Evolutionary conservation across 2,797 vertebrate genomes (phyloP).

Genomic region (Lindbergichthys nudifrons): DNA sequence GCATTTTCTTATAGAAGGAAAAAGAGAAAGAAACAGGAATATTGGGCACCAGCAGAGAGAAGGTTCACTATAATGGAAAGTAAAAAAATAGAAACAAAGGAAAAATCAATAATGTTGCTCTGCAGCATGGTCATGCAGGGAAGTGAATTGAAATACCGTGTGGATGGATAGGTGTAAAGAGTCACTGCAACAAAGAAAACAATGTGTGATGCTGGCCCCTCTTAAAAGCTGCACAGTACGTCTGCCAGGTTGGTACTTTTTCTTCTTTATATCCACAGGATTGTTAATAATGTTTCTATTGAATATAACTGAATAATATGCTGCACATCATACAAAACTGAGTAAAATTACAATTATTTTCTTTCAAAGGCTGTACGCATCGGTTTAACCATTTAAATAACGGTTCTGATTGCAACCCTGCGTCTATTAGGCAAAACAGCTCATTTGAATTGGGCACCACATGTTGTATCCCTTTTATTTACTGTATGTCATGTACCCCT

Average conservation of each 20-base stretch:
- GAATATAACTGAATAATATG: not conserved
- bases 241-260: not conserved
- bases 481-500: not conserved
- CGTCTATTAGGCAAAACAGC: not conserved
- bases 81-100: slow-evolving; percentile 47
- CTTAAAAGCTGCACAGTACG: slow-evolving; percentile 28
- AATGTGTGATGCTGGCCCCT: slow-evolving; percentile 26
- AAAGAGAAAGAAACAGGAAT: not conserved
- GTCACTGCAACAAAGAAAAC: slow-evolving; percentile 27
- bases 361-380: not conserved
- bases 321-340: not conserved
- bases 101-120: slow-evolving; percentile 60
- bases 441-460: not conserved
- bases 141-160: slow-evolving; percentile 34
- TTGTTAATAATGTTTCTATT: not conserved
- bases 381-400: slow-evolving; percentile 4
- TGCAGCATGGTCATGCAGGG: slow-evolving; percentile 29
- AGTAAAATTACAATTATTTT: not conserved
- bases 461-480: not conserved
- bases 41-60: slow-evolving; percentile 18
- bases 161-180: slow-evolving; percentile 29
- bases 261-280: slow-evolving; percentile 3
- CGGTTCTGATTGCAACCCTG: not conserved
- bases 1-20: not conserved
- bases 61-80: slow-evolving; percentile 31